Conservation (phyloP, 2,113 vertebrate genomes). For the Peromyscus leucopus region DNA sequence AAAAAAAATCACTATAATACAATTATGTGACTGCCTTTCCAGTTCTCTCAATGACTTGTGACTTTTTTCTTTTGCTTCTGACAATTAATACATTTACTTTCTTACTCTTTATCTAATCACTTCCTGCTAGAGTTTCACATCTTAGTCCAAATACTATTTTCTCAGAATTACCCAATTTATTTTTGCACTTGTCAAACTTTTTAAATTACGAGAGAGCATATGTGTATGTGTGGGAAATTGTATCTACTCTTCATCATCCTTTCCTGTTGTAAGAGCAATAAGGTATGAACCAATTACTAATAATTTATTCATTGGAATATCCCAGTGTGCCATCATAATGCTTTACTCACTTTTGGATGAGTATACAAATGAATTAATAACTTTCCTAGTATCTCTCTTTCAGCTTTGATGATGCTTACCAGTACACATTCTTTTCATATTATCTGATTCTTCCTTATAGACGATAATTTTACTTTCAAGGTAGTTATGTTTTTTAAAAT, state of each 20-base stretch:
- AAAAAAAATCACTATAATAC: too few species aligned
- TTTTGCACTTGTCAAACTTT: neutral
- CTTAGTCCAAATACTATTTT: neutral
- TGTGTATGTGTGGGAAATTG: neutral
- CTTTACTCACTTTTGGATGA: neutral
- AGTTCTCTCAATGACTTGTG: neutral
- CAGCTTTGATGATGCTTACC: neutral
- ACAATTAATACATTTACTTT: neutral
- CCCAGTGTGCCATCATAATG: neutral
- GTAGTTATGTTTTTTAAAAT: neutral
- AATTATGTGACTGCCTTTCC: too few species aligned
- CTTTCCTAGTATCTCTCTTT: neutral
- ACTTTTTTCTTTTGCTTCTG: neutral
- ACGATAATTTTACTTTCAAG: neutral
- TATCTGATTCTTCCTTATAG: neutral
- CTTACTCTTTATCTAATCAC: neutral
- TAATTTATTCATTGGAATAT: neutral
- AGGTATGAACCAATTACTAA: neutral
- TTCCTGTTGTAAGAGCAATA: neutral
- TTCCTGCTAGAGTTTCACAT: neutral
- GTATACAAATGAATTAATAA: neutral
- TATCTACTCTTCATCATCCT: neutral
- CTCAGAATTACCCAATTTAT: neutral
- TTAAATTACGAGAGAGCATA: neutral
- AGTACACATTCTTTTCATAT: neutral